A percentile compares a stretch with the other conserved stretches of the same genome.
phyloP scores from a whole-genome alignment of 2,888 invertebrate genomes.

The Nipponacmea schrenckii region DNA sequence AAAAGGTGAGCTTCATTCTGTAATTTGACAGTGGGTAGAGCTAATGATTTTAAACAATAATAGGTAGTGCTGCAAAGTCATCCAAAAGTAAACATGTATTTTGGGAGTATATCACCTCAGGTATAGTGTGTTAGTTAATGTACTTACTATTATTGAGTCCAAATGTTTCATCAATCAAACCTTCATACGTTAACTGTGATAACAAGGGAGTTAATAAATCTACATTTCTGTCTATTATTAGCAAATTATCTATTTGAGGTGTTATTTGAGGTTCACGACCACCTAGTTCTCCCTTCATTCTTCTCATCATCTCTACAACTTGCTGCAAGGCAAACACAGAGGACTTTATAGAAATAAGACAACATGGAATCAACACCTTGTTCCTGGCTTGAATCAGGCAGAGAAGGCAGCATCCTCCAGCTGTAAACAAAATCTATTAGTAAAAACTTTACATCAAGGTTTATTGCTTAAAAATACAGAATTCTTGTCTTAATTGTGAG shows the following conservation, averaged over 20 bases:
- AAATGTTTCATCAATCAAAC: slow-evolving; percentile 94
- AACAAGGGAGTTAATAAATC: slow-evolving; percentile 92
- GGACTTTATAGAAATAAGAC: neutral
- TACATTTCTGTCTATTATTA: slow-evolving; percentile 88
- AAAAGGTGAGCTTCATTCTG: no score
- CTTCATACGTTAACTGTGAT: slow-evolving; percentile 96
- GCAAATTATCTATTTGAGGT: slow-evolving; percentile 85
- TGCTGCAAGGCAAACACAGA: slow-evolving; percentile 68
- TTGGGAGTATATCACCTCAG: neutral
- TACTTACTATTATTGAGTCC: slow-evolving; percentile 77
- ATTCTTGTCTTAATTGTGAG: no score
- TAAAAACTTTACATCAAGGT: no score
- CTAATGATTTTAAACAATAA: no score
- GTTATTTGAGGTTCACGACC: slow-evolving; percentile 69
- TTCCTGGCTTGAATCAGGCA: no score
- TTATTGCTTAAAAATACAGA: no score
- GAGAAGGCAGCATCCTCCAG: no score
- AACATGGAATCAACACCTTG: neutral
- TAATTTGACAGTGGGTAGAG: no score
- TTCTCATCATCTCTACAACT: slow-evolving; percentile 86
- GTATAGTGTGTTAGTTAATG: neutral
- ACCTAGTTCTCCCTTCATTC: slow-evolving; percentile 74
- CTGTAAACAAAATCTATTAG: no score
- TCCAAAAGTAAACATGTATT: no score
- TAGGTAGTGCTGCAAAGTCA: no score